These are phyloP conservation scores for Sebastes flavidus DNA, from an alignment of 2,797 vertebrate genomes.

Conservation along the genomic window DNA sequence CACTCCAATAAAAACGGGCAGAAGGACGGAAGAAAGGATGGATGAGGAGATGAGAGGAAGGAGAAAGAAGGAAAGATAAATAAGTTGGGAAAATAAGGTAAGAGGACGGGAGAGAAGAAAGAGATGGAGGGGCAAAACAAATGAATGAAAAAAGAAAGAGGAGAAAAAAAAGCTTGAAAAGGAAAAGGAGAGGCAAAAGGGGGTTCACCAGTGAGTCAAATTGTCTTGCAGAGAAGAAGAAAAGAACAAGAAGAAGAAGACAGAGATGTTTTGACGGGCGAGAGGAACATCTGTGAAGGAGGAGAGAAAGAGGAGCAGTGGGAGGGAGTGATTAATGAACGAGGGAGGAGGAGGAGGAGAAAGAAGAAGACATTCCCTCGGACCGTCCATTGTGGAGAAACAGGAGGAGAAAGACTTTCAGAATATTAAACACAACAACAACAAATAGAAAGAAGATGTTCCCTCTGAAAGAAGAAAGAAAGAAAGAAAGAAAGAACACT, in stretches of 20 bases:
- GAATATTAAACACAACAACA: too few relatives aligned
- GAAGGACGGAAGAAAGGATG: not conserved
- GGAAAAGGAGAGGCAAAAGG: not conserved
- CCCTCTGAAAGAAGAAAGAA: too few relatives aligned
- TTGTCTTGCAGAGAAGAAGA: constrained; percentile 28
- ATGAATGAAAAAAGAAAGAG: not conserved
- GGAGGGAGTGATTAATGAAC: constrained; percentile 62
- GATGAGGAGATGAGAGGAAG: not conserved
- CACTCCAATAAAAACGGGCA: not conserved
- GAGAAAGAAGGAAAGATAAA: not conserved
- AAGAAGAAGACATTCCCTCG: constrained; percentile 21
- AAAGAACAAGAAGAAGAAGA: constrained; percentile 24
- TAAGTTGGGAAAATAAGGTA: not conserved
- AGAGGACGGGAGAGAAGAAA: too few relatives aligned
- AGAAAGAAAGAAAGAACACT: not conserved
- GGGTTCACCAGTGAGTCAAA: not conserved
- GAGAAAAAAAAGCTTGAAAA: not conserved
- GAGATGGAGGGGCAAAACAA: not conserved
- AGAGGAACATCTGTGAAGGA: constrained; percentile 31
- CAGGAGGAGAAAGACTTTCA: not conserved
- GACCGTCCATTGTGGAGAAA: constrained; percentile 28
- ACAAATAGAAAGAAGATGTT: not conserved
- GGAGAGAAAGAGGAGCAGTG: constrained; percentile 26
- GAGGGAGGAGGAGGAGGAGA: constrained; percentile 33
- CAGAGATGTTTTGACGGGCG: constrained; percentile 37